Percentiles rank a stretch among this genome's conserved stretches.
These are phyloP conservation scores for Mimumesa dahlbomi DNA, from an alignment of 2,888 invertebrate genomes.

Conservation along the genomic window DNA sequence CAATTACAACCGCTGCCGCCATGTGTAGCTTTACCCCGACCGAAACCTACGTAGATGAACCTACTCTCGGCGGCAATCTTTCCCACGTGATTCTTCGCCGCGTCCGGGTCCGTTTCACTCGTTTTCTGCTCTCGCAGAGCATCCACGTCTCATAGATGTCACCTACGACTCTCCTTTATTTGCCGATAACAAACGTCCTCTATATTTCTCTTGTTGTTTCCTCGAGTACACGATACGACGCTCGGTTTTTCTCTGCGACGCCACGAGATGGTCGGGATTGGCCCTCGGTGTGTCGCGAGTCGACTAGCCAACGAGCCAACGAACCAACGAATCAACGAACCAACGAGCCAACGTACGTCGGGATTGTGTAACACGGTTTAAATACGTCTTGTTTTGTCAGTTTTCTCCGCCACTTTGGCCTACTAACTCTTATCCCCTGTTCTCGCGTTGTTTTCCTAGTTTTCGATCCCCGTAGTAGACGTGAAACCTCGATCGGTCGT, in stretches of 20 bases:
- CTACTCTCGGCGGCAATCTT: constrained; percentile 26
- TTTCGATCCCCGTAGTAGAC: constrained; percentile 1
- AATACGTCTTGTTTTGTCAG: neutral
- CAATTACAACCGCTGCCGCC: constrained; percentile 52
- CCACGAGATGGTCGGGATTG: constrained; percentile 18
- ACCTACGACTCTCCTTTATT: neutral
- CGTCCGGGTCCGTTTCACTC: no score
- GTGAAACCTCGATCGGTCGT: constrained; percentile 12
- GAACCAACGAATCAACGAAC: no score
- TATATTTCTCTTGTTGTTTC: constrained; percentile 3
- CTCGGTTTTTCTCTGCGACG: constrained; percentile 6
- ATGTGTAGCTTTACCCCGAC: constrained; percentile 37
- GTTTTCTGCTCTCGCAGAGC: neutral
- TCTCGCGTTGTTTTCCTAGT: neutral
- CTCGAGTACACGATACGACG: no score
- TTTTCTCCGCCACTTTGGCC: neutral
- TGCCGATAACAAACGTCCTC: neutral
- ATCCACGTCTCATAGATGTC: constrained; percentile 6
- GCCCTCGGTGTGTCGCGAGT: neutral
- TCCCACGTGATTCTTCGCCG: neutral
- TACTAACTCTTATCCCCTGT: neutral
- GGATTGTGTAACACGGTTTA: constrained; percentile 12
- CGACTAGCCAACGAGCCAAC: neutral
- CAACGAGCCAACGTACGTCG: neutral
- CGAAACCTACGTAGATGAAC: constrained; percentile 26